phyloP scores from a whole-genome alignment of 2,888 invertebrate genomes.

The Athalia cordata region DNA sequence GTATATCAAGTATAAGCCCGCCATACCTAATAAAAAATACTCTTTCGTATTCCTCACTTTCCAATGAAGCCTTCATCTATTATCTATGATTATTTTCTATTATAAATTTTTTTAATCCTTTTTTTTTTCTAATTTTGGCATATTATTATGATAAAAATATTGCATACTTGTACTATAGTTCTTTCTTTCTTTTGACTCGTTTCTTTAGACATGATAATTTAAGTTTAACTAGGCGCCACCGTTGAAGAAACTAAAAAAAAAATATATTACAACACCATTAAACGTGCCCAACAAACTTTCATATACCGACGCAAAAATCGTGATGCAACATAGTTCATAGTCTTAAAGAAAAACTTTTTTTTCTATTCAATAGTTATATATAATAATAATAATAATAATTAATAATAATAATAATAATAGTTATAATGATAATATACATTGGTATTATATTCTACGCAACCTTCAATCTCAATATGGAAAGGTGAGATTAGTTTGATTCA shows the following conservation, averaged over 20 bases:
- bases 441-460: constrained; percentile 46
- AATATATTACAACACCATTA: not conserved
- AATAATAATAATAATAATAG: constrained; percentile 36
- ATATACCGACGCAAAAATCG: constrained; percentile 33
- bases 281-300: constrained; percentile 19
- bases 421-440: constrained; percentile 44
- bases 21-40: constrained; percentile 43
- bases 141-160: constrained; percentile 40
- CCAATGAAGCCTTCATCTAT: constrained; percentile 37
- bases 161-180: constrained; percentile 45
- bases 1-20: constrained; percentile 26
- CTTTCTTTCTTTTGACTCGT: not conserved
- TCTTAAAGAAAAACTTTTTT: constrained; percentile 35
- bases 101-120: constrained; percentile 1
- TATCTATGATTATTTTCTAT: constrained; percentile 29
- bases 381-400: constrained; percentile 25
- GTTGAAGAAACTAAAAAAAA: not conserved
- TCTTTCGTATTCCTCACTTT: constrained; percentile 42
- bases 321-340: constrained; percentile 40
- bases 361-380: constrained; percentile 42
- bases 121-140: constrained; percentile 31
- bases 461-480: constrained; percentile 47
- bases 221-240: constrained; percentile 21
- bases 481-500: constrained; percentile 39
- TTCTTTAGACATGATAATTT: constrained; percentile 42